phyloP scores from a whole-genome alignment of 2,797 vertebrate species.

The Pempheris klunzingeri region DNA sequence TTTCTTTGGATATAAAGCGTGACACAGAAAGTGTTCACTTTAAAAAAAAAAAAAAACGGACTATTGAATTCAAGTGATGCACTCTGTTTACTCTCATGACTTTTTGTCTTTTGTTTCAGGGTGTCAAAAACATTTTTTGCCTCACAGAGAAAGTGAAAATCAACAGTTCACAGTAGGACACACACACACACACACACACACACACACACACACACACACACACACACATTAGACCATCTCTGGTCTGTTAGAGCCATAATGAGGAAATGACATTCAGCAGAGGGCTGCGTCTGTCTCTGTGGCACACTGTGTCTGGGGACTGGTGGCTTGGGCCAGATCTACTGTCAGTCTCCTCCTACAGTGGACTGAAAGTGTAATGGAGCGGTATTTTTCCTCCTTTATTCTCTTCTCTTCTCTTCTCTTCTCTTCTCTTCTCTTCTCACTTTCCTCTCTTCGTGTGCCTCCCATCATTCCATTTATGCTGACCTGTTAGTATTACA shows the following conservation, averaged over 20 bases:
- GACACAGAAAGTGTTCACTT: constrained; percentile 10
- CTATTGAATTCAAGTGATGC: background rate
- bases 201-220: constrained; percentile 22
- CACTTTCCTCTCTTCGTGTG: constrained; percentile 7
- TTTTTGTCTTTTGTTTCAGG: constrained; percentile 3
- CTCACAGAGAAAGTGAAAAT: constrained; percentile 24
- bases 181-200: background rate
- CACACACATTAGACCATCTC: constrained; percentile 37
- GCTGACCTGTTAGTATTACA: constrained; percentile 51
- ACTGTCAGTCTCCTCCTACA: constrained; percentile 46
- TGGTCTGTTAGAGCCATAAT: constrained; percentile 63
- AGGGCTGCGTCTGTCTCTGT: constrained; percentile 63
- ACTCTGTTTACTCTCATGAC: background rate
- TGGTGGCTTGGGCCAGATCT: constrained; percentile 53
- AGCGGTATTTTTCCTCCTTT: constrained; percentile 27
- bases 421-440: constrained; percentile 11
- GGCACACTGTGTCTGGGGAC: constrained; percentile 54
- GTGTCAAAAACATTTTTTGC: constrained; percentile 4
- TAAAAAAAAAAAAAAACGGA: background rate
- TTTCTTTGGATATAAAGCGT: background rate
- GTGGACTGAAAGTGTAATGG: constrained; percentile 36
- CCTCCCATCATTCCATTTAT: constrained; percentile 33
- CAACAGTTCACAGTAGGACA: constrained; percentile 4
- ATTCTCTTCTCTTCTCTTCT: constrained; percentile 22
- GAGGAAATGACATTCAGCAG: constrained; percentile 78